Evolutionary conservation across 37 sponge, comb jelly and placozoan species (phyloP).

Genomic region (Spongilla lacustris): DNA sequence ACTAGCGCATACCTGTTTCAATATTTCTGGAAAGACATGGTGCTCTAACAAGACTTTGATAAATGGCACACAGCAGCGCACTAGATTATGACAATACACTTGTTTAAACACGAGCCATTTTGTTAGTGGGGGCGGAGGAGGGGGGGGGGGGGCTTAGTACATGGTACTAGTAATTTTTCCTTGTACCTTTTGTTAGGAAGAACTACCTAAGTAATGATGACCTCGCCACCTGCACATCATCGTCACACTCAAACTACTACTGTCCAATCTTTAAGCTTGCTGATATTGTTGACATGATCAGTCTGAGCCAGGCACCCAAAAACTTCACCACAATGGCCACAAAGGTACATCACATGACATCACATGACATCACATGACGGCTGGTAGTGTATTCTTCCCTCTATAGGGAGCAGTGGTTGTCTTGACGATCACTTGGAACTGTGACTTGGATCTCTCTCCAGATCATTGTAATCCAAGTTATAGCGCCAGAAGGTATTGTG

Average conservation of each 20-base stretch:
- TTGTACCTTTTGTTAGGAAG: constrained; percentile 16
- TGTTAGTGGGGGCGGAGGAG: too few relatives aligned
- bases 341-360: constrained; percentile 9
- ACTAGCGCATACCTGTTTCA: too few relatives aligned
- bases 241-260: not conserved
- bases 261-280: constrained; percentile 72
- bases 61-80: too few relatives aligned
- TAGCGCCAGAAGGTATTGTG: constrained; percentile 52
- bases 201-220: constrained; percentile 15
- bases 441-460: constrained; percentile 28
- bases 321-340: constrained; percentile 31
- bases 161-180: not conserved
- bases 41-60: too few relatives aligned
- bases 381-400: too few relatives aligned
- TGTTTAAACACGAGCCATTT: too few relatives aligned
- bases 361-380: not conserved
- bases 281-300: constrained; percentile 58
- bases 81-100: too few relatives aligned
- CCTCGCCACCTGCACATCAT: not conserved
- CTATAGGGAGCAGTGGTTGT: constrained; percentile 75
- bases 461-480: constrained; percentile 54
- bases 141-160: too few relatives aligned
- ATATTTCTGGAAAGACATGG: too few relatives aligned
- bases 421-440: constrained; percentile 64
- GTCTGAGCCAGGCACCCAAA: constrained; percentile 3